These are phyloP conservation scores for Hofmannophila pseudospretella DNA, from an alignment of 2,888 invertebrate species.

Conservation along the genomic window DNA sequence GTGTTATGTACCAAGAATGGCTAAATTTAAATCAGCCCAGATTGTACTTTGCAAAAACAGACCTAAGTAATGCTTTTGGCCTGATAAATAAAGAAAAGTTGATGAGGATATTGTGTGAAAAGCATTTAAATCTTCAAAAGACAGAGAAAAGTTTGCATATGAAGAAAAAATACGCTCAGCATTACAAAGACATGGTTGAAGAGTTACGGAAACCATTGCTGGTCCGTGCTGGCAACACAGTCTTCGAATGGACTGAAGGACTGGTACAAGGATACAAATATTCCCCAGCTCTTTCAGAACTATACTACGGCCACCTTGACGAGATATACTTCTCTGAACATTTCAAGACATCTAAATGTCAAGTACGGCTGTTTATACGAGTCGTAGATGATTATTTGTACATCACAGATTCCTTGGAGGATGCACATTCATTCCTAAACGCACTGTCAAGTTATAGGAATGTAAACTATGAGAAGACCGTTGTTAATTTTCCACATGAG, in stretches of 20 bases:
- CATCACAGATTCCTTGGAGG: slow-evolving; percentile 55
- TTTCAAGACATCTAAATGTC: slow-evolving; percentile 23
- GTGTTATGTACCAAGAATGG: slow-evolving; percentile 45
- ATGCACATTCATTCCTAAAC: slow-evolving; percentile 51
- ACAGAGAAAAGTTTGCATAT: slow-evolving; percentile 34
- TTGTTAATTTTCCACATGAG: slow-evolving; percentile 52
- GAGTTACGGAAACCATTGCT: slow-evolving; percentile 57
- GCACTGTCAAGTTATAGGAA: slow-evolving; percentile 56
- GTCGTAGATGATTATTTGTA: slow-evolving; percentile 72
- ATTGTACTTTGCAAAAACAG: slow-evolving; percentile 66
- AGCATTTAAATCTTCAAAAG: slow-evolving; percentile 38
- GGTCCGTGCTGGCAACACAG: slow-evolving; percentile 61
- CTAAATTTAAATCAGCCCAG: slow-evolving; percentile 43
- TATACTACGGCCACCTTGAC: slow-evolving; percentile 63
- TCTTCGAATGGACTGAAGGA: slow-evolving; percentile 67
- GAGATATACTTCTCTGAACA: slow-evolving; percentile 45
- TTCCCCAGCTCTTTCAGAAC: slow-evolving; percentile 68
- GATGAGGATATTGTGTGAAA: slow-evolving; percentile 47
- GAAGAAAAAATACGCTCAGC: slow-evolving; percentile 47
- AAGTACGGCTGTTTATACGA: slow-evolving; percentile 52
- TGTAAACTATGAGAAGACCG: slow-evolving; percentile 62
- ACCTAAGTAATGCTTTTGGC: slow-evolving; percentile 71
- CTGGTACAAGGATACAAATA: slow-evolving; percentile 70
- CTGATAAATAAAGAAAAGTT: slow-evolving; percentile 55
- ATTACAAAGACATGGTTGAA: slow-evolving; percentile 49